A percentile compares a stretch with the other conserved stretches of the same genome.
These are phyloP conservation scores for Leucosticte australis DNA, from an alignment of 2,113 vertebrate species.

Conservation along the genomic window DNA sequence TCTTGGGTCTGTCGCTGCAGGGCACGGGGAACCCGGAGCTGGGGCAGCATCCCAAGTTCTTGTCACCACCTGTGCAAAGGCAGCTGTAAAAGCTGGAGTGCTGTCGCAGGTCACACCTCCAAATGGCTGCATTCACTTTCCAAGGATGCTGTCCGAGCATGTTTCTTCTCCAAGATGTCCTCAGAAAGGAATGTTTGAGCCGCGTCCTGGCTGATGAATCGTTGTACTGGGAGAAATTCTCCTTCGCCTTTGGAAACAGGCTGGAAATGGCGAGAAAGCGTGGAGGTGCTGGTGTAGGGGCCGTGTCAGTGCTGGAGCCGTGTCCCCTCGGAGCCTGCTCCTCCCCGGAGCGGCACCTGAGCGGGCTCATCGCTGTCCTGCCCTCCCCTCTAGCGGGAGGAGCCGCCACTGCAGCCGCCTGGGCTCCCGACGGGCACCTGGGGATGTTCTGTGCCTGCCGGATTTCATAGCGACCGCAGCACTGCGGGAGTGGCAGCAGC, in stretches of 20 bases:
- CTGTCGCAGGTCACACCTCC: not conserved
- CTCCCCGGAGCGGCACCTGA: not conserved
- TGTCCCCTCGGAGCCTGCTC: not conserved
- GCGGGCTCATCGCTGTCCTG: conserved; percentile 23
- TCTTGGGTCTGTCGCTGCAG: not conserved
- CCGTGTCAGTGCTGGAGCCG: not conserved
- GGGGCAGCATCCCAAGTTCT: not conserved
- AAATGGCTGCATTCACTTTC: not conserved
- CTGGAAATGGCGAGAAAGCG: not conserved
- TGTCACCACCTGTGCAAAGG: rapidly evolving
- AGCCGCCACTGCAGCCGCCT: not conserved
- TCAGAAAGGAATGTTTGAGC: not conserved
- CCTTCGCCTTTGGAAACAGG: not conserved
- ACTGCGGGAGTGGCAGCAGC: not conserved
- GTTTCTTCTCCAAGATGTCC: not conserved
- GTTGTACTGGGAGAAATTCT: not conserved
- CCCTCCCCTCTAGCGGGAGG: conserved; percentile 57
- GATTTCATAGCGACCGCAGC: rapidly evolving
- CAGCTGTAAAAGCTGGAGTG: not conserved
- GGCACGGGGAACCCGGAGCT: not conserved
- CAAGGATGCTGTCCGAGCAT: not conserved
- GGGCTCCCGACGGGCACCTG: rapidly evolving
- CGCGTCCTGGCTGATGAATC: not conserved
- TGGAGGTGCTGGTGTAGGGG: not conserved
- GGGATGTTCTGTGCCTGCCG: not conserved